Conservation (phyloP, 2,797 vertebrate species). For the Rhinogobio ventralis region DNA sequence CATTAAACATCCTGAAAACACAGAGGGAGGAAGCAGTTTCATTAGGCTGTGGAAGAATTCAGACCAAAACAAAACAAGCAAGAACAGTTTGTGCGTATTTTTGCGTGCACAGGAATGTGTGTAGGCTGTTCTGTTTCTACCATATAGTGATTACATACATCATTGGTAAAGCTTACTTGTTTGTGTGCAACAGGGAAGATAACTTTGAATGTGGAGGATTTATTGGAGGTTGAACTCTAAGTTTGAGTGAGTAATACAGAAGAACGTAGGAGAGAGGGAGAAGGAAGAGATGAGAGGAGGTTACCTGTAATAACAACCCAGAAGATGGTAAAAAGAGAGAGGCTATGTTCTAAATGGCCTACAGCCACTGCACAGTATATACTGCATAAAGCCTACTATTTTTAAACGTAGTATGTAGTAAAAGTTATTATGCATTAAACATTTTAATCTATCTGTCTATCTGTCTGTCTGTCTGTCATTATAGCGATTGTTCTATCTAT, state of each 20-base stretch:
- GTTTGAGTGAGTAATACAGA: constrained; percentile 41
- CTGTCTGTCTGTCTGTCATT: neutral
- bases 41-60: constrained; percentile 20
- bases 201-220: constrained; percentile 42
- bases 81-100: constrained; percentile 21
- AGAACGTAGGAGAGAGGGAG: constrained; percentile 32
- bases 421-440: neutral
- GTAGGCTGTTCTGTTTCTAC: constrained; percentile 35
- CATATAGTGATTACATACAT: constrained; percentile 6
- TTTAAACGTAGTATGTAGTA: neutral
- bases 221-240: constrained; percentile 15
- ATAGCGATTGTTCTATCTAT: too few relatives aligned
- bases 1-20: constrained; percentile 51
- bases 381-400: neutral
- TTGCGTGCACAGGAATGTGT: constrained; percentile 1
- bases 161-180: neutral
- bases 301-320: constrained; percentile 41
- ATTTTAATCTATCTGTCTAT: neutral
- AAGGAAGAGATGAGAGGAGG: constrained; percentile 34
- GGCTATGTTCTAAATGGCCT: neutral
- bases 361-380: neutral
- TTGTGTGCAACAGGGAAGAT: neutral
- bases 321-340: constrained; percentile 24
- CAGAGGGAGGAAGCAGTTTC: constrained; percentile 32
- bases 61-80: constrained; percentile 30